Base-by-base conservation (phyloP, 2,888 invertebrate species). In the Phasia obesa region DNA sequence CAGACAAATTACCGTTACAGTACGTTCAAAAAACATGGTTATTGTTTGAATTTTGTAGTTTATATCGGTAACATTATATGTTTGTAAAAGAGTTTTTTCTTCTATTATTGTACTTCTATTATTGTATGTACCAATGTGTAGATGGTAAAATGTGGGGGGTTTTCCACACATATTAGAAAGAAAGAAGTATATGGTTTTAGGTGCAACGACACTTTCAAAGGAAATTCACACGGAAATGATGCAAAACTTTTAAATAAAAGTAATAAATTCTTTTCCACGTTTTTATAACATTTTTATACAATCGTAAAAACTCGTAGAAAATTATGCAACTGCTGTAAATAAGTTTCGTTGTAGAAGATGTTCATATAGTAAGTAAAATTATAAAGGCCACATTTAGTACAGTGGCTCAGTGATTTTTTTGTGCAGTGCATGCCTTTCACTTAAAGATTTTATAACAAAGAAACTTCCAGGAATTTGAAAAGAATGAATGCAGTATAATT, bases 161-260 rank as follows among this genome's bases (percentile, higher is more conserved):
- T n/a, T 42, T 35, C 9, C 11, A 35, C 2, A 35, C 11, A 11
- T 11, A n/a, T n/a, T n/a, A n/a, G n/a, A n/a, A n/a, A n/a, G n/a
- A n/a, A n/a, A 35, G 0, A 35, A 31, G 31, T 35, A 9, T 11
- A 35, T 35, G 35, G 11, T 35, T 35, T 35, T 35, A 6, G 59
- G 64, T 75, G 64, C 64, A 81, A 70, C 64, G 44, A 74, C 80
- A 74, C 27, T 53, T 74, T 64, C 42, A 44, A 75, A 89, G 89
- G 88, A 88, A 89, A 88, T 89, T 88, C 89, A 88, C 89, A 89
- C 89, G 89, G 89, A 88, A 89, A 88, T 88, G 86, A 86, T 86
- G 85, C 84, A 84, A 84, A 69, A 86, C 85, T 77, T 82, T 81
- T 57, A 53, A 75, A 49, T 84, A 80, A 79, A 73, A 57, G 31